Evolutionary conservation across 1,140 invertebrate species (phyloP).

Genomic region (Vanessa tameamea): DNA sequence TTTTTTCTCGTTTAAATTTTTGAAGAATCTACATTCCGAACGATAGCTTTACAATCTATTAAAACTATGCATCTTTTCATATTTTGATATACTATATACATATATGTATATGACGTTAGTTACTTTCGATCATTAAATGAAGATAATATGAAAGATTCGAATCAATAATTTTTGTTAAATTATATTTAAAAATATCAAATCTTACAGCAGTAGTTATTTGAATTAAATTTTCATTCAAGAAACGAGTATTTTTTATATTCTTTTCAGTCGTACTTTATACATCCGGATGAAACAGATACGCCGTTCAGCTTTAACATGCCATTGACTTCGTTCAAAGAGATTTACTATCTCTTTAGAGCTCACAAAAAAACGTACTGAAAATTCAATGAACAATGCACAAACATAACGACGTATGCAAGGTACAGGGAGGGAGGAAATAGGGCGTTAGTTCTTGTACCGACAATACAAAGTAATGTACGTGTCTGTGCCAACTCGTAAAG

Average conservation of each 20-base stretch:
- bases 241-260: neutral
- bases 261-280: conserved; percentile 4
- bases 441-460: conserved; percentile 49
- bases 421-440: conserved; percentile 33
- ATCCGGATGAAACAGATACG: conserved; percentile 11
- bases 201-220: neutral
- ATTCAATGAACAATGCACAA: conserved; percentile 62
- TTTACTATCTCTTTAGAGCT: conserved; percentile 40
- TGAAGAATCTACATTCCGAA: too few species aligned
- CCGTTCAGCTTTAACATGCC: conserved; percentile 53
- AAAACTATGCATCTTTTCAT: too few species aligned
- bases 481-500: conserved; percentile 41
- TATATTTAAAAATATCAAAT: neutral
- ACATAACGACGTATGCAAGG: conserved; percentile 31
- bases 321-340: conserved; percentile 58
- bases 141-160: too few species aligned
- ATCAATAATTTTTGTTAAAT: too few species aligned
- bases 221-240: neutral
- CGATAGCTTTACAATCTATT: too few species aligned
- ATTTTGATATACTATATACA: too few species aligned
- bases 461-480: conserved; percentile 36
- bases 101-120: too few species aligned
- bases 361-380: conserved; percentile 45
- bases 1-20: too few species aligned
- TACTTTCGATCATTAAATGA: too few species aligned